phyloP scores from a whole-genome alignment of 2,113 vertebrate species.

The Ptychochromis oligacanthus region DNA sequence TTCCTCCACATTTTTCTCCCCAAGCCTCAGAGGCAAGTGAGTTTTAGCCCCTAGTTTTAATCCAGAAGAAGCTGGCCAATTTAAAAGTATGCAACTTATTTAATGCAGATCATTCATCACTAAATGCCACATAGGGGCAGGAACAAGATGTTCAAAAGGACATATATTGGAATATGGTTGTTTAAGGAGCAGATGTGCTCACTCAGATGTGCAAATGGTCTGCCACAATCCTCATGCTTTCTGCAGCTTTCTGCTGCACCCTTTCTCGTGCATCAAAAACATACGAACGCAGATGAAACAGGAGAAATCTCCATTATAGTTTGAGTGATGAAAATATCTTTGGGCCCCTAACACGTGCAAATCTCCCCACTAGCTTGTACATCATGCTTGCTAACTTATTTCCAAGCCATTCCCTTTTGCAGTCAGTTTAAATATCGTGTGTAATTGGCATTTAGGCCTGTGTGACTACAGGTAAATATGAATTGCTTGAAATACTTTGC shows the following conservation, averaged over 20 bases:
- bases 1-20: neutral
- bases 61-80: neutral
- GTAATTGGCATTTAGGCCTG: neutral
- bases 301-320: neutral
- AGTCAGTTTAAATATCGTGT: conserved; percentile 9
- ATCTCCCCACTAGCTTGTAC: conserved; percentile 19
- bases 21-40: neutral
- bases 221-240: neutral
- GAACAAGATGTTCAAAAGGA: conserved; percentile 30
- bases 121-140: conserved; percentile 16
- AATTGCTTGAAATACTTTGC: neutral
- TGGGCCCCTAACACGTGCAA: neutral
- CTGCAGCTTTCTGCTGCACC: conserved; percentile 10
- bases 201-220: conserved; percentile 45
- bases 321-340: conserved; percentile 30
- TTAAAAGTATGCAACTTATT: conserved; percentile 34
- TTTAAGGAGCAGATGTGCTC: conserved; percentile 41
- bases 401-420: neutral
- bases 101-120: conserved; percentile 14
- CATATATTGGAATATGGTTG: conserved; percentile 21
- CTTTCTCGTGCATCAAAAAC: conserved; percentile 18
- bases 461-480: neutral
- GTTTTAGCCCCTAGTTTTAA: conserved; percentile 26
- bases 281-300: conserved; percentile 31
- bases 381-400: conserved; percentile 7